Evolutionary conservation across 2,113 vertebrate genomes (phyloP), one percentile per base, ranked within the genome.

Genomic region (Sturnus vulgaris): DNA sequence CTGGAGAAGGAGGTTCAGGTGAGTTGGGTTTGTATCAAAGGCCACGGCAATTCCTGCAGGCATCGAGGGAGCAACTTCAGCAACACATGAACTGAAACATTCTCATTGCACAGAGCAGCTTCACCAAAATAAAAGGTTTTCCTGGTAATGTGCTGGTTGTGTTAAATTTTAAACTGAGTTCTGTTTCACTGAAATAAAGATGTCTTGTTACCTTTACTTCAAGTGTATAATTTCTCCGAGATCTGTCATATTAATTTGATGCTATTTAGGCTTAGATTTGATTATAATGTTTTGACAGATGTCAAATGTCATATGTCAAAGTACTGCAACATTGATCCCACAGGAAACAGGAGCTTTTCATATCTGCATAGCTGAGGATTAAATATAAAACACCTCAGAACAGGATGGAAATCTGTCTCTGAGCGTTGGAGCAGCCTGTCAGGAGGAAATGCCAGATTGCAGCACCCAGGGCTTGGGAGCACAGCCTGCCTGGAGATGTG

Each of bases 211-310:
- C 78, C 61, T 86, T 81, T 75, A 2, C 60, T 84, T 56, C 42
- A 30, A 86, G 30, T 52, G 42, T 27, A 12, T 64, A 64, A 79
- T 85, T 87, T 95, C 65, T 76, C 17, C 3, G 53, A 76, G 37
- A 61, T 33, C 71, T 91, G 46, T 71, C 76, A 64, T 42, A 73
- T 75, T 83, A 77, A 91, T 92, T 86, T 81, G 68, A 40, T 68
- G 40, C 30, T 70, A n/a, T 93, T 92, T 91, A 44, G 46, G 12
- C 22, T 61, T 40, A 10, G 7, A 46, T 80, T 81, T 77, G 61
- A 69, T 93, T 53, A 70, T 35, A 19, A 49, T 78, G 28, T 70
- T 95, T 76, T 91, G 93, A 53, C 46, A 21, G 50, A 1, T 57
- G n/a, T 52, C 75, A 84, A 49, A 65, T 64, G 83, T 71, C 72